Conservation (phyloP, 30 jellyfish, hydroid and myxozoan species). For the Hydractinia symbiolongicarpus region DNA sequence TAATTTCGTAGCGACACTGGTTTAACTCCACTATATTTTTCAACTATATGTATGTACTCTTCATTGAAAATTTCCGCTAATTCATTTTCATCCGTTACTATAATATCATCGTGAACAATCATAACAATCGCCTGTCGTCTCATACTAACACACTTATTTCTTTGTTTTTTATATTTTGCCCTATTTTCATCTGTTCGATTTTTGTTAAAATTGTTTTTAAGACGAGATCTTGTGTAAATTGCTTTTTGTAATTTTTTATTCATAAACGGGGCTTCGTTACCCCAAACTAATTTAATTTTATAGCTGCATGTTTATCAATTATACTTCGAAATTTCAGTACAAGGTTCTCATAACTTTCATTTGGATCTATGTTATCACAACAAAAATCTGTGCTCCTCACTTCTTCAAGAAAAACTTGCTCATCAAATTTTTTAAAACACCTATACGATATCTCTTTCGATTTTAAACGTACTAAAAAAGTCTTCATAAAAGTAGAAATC, state of each 20-base stretch:
- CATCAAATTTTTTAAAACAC: constrained; percentile 1
- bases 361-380: neutral
- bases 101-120: too few relatives aligned
- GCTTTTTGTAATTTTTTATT: constrained; percentile 14
- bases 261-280: constrained; percentile 34
- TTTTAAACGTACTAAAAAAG: constrained; percentile 3
- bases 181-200: constrained; percentile 20
- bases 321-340: neutral
- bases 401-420: constrained; percentile 6
- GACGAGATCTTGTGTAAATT: constrained; percentile 29
- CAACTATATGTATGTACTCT: too few relatives aligned
- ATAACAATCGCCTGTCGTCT: neutral
- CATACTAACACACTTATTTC: constrained; percentile 23
- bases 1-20: too few relatives aligned
- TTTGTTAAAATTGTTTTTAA: constrained; percentile 22
- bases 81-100: too few relatives aligned
- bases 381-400: constrained; percentile 8
- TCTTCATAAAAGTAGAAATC: constrained; percentile 30
- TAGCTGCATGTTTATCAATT: constrained; percentile 32
- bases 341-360: constrained; percentile 10
- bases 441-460: constrained; percentile 5
- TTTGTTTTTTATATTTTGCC: constrained; percentile 19
- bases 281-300: constrained; percentile 17
- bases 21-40: neutral
- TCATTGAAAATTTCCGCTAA: too few relatives aligned